Evolutionary conservation across 2,888 invertebrate genomes (phyloP).

Genomic region (Xylota segnis): DNA sequence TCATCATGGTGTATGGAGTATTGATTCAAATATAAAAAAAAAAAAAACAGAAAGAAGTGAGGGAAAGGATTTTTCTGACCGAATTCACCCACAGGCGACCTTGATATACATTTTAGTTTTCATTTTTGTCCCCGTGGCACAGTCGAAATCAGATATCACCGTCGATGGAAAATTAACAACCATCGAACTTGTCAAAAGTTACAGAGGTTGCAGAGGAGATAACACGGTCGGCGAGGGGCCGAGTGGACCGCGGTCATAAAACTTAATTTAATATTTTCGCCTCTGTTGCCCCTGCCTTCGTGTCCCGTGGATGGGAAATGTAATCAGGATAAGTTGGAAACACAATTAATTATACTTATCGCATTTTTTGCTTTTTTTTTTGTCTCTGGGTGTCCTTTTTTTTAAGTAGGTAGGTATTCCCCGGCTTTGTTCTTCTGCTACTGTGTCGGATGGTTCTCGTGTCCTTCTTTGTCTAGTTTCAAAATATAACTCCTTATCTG

Average conservation of each 20-base stretch:
- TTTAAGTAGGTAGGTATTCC: not conserved
- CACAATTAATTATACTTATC: slow-evolving; percentile 74
- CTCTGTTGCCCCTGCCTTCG: not conserved
- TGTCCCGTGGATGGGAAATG: slow-evolving; percentile 15
- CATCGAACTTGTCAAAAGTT: slow-evolving; percentile 73
- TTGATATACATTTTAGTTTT: slow-evolving; percentile 67
- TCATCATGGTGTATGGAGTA: slow-evolving; percentile 19
- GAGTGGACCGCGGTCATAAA: slow-evolving; percentile 63
- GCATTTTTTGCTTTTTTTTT: slow-evolving; percentile 36
- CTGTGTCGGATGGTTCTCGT: not conserved
- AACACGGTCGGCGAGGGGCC: slow-evolving; percentile 13
- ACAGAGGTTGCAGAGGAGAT: slow-evolving; percentile 53
- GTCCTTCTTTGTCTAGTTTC: slow-evolving; percentile 18
- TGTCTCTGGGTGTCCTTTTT: slow-evolving; percentile 9
- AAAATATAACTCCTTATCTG: slow-evolving; percentile 56
- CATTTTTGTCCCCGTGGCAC: slow-evolving; percentile 58
- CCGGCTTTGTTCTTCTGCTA: not conserved
- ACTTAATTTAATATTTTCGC: slow-evolving; percentile 67
- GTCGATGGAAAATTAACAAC: slow-evolving; percentile 64
- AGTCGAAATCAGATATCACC: slow-evolving; percentile 55
- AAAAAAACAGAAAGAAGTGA: not conserved
- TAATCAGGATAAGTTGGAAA: slow-evolving; percentile 67
- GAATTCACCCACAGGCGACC: slow-evolving; percentile 60
- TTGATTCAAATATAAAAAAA: slow-evolving; percentile 16
- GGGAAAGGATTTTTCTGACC: slow-evolving; percentile 28